Evolutionary conservation across 2,113 vertebrate species (phyloP).

Genomic region (Balaenoptera acutorostrata): DNA sequence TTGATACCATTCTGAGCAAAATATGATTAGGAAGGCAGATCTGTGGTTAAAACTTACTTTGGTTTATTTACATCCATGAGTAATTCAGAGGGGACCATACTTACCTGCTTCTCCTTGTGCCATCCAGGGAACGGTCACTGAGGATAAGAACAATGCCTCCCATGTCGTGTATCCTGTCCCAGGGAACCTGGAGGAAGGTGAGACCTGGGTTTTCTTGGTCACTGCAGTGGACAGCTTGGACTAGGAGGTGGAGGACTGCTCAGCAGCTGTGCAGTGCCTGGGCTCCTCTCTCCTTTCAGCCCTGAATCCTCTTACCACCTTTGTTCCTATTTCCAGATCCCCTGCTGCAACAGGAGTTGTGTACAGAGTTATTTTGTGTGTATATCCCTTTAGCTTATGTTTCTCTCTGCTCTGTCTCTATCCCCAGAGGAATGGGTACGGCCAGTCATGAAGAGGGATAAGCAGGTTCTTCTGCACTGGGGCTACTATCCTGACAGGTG

Average conservation of each 20-base stretch:
- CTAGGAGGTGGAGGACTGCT: neutral
- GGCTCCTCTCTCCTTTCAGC: neutral
- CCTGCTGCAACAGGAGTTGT: neutral
- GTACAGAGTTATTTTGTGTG: neutral
- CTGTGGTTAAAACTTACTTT: neutral
- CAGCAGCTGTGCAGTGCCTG: neutral
- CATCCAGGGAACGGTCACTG: constrained; percentile 91
- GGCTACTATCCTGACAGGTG: constrained; percentile 98
- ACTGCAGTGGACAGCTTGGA: neutral
- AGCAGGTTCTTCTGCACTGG: constrained; percentile 97
- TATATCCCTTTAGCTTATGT: constrained; percentile 1
- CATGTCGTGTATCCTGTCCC: constrained; percentile 93
- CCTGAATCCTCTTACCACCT: neutral
- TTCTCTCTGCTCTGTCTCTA: neutral
- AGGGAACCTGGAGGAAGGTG: constrained; percentile 93
- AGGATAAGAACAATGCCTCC: constrained; percentile 92
- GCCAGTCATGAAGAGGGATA: constrained; percentile 97
- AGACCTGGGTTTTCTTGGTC: constrained; percentile 42
- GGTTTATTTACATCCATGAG: neutral
- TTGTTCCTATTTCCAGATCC: neutral
- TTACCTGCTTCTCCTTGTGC: neutral
- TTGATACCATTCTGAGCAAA: neutral
- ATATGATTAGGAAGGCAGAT: neutral
- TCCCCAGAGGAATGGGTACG: constrained; percentile 97
- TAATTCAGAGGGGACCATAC: neutral